Evolutionary conservation across 2,797 vertebrate species (phyloP).

Genomic region (Bradypus variegatus): DNA sequence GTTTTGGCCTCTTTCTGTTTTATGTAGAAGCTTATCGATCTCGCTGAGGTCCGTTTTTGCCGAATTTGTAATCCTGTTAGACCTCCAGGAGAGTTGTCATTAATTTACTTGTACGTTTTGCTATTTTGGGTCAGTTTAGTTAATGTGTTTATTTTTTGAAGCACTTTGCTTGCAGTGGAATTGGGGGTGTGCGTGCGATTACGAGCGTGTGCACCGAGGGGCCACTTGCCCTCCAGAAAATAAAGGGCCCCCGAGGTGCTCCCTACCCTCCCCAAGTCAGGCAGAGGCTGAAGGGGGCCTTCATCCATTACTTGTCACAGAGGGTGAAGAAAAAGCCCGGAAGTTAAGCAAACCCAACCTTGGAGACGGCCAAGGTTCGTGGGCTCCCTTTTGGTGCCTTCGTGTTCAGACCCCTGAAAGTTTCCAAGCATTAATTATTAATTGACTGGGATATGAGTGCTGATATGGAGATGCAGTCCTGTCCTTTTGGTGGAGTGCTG

Average conservation of each 20-base stretch:
- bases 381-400: neutral
- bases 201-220: neutral
- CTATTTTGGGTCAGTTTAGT: conserved; percentile 39
- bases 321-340: neutral
- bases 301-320: neutral
- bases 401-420: neutral
- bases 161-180: neutral
- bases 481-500: neutral
- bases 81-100: conserved; percentile 16
- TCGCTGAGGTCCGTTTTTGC: conserved; percentile 23
- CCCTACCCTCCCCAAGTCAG: neutral
- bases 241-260: neutral
- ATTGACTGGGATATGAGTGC: neutral
- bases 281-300: neutral
- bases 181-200: neutral
- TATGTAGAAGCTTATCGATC: conserved; percentile 23
- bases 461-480: rapidly evolving
- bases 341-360: neutral
- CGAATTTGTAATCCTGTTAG: conserved; percentile 49
- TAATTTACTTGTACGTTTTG: conserved; percentile 43
- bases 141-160: conserved; percentile 45
- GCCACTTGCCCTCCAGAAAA: rapidly evolving
- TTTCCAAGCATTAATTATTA: neutral
- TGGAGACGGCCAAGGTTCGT: neutral
- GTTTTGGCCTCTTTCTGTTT: conserved; percentile 16